Conservation (phyloP, 2,797 vertebrate genomes). For the Mormyrops boulengeri region DNA sequence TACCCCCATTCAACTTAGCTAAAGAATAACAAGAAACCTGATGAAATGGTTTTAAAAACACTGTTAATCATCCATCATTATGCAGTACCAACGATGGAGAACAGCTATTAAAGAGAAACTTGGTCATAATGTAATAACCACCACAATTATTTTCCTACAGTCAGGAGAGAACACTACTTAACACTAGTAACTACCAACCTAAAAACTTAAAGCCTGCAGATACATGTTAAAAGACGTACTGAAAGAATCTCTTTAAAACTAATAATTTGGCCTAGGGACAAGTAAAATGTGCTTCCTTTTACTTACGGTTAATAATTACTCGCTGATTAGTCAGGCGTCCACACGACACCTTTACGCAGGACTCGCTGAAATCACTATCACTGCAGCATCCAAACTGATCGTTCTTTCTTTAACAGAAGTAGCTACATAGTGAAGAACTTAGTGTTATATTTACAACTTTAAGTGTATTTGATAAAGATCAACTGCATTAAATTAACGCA, state of each 20-base stretch:
- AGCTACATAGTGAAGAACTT: not conserved
- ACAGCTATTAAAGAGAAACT: not conserved
- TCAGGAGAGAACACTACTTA: not conserved
- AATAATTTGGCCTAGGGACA: not conserved
- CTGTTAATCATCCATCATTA: not conserved
- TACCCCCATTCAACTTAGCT: not conserved
- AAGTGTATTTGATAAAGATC: not conserved
- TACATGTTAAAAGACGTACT: not conserved
- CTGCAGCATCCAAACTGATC: not conserved
- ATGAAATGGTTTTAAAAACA: not conserved
- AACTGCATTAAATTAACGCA: not conserved
- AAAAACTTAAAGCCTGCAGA: not conserved
- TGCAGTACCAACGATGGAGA: not conserved
- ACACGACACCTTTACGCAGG: not conserved
- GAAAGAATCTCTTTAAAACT: not conserved
- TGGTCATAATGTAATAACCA: not conserved
- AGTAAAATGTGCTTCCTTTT: not conserved
- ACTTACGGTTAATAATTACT: not conserved
- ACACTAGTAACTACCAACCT: not conserved
- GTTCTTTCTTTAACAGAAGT: not conserved
- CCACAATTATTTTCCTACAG: too few relatives aligned
- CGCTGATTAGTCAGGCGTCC: not conserved
- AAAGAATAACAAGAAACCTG: not conserved
- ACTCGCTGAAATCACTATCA: not conserved
- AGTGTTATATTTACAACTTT: too few relatives aligned